A percentile compares a stretch with the other conserved stretches of the same genome.
These are phyloP conservation scores for Notocelia uddmanniana DNA, from an alignment of 2,888 invertebrate genomes.

Conservation along the genomic window DNA sequence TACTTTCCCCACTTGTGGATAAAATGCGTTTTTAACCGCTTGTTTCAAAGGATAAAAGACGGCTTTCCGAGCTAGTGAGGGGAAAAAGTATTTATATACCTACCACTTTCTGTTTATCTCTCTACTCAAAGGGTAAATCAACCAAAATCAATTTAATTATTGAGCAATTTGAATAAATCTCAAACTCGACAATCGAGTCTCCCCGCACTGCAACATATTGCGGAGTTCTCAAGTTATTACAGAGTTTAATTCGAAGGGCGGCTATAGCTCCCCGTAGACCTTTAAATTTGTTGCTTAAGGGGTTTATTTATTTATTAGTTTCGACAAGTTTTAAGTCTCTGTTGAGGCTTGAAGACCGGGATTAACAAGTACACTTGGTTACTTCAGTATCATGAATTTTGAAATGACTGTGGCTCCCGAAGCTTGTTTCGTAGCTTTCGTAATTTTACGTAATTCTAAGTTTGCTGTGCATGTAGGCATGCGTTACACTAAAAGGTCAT, in stretches of 20 bases:
- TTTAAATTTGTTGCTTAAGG: constrained; percentile 65
- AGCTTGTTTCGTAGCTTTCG: neutral
- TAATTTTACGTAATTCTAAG: neutral
- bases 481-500: neutral
- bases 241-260: constrained; percentile 68
- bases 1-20: too few relatives aligned
- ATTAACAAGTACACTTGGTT: constrained; percentile 22
- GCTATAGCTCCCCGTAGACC: constrained; percentile 66
- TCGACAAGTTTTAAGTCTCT: constrained; percentile 50
- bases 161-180: constrained; percentile 18
- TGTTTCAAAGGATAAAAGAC: too few relatives aligned
- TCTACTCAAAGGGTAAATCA: too few relatives aligned
- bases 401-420: neutral
- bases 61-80: too few relatives aligned
- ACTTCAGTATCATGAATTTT: constrained; percentile 18
- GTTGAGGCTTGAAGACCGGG: constrained; percentile 44
- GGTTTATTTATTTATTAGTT: constrained; percentile 63
- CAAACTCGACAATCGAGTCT: constrained; percentile 37
- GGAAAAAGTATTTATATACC: neutral
- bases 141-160: constrained; percentile 34
- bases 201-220: constrained; percentile 61
- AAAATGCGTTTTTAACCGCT: too few relatives aligned
- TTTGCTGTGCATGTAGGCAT: neutral
- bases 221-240: constrained; percentile 64
- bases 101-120: too few relatives aligned